phyloP scores from a whole-genome alignment of 2,113 vertebrate genomes.

The Dipodomys merriami region DNA sequence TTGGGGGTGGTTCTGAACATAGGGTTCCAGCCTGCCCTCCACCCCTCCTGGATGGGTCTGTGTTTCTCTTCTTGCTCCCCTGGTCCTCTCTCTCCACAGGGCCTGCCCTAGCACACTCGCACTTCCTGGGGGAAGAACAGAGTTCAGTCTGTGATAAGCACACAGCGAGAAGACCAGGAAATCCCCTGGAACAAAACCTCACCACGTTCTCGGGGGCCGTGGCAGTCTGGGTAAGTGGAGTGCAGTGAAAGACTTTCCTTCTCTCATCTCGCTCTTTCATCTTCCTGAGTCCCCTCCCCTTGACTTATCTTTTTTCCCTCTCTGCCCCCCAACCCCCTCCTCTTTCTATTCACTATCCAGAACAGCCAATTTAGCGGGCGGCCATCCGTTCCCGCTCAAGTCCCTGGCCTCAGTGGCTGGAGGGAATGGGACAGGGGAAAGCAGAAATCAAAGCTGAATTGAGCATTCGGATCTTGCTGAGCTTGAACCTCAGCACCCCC shows the following conservation, averaged over 20 bases:
- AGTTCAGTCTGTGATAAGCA: slow-evolving; percentile 71
- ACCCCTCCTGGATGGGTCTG: neutral
- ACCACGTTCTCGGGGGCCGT: slow-evolving; percentile 65
- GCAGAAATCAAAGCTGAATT: slow-evolving; percentile 71
- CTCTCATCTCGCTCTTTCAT: slow-evolving; percentile 83
- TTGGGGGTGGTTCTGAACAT: neutral
- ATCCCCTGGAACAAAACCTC: slow-evolving; percentile 75
- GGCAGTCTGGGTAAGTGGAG: slow-evolving; percentile 63
- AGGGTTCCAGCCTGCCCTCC: neutral
- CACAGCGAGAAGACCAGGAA: slow-evolving; percentile 70
- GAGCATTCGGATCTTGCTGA: slow-evolving; percentile 58
- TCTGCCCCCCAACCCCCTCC: slow-evolving; percentile 51
- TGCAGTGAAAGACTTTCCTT: slow-evolving; percentile 76
- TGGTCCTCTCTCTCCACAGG: neutral
- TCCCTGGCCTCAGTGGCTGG: slow-evolving; percentile 57
- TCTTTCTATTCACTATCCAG: slow-evolving; percentile 70
- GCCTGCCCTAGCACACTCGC: neutral
- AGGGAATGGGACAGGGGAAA: slow-evolving; percentile 53
- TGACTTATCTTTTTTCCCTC: slow-evolving; percentile 74
- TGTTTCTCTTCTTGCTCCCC: neutral
- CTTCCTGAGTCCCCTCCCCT: slow-evolving; percentile 76
- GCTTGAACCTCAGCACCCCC: slow-evolving; percentile 46
- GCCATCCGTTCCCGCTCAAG: slow-evolving; percentile 28
- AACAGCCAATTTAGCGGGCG: slow-evolving; percentile 71
- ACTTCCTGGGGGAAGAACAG: slow-evolving; percentile 50